phyloP scores from a whole-genome alignment of 1,140 invertebrate species.

The Ceratitis capitata region DNA sequence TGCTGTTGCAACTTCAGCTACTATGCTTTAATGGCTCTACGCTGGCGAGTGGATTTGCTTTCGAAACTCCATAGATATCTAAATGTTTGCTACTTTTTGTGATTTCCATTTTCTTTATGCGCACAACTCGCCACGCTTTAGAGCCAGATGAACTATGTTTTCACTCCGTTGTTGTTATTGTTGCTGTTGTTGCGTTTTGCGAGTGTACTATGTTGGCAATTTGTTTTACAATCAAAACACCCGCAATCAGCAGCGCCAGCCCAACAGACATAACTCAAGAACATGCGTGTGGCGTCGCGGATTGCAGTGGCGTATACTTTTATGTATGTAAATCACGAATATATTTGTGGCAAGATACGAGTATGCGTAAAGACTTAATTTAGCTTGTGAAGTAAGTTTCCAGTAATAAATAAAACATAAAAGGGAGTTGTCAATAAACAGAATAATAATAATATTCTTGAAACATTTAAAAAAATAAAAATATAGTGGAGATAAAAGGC shows the following conservation, averaged over 20 bases:
- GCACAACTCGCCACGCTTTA: background rate
- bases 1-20: background rate
- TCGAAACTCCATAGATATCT: background rate
- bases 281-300: background rate
- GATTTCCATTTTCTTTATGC: background rate
- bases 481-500: no score
- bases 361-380: no score
- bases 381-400: no score
- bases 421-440: no score
- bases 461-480: no score
- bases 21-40: background rate
- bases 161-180: background rate
- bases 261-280: background rate
- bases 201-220: conserved; percentile 10
- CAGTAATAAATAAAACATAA: no score
- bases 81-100: background rate
- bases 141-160: background rate
- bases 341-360: no score
- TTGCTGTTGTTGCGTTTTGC: background rate
- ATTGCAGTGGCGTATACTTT: background rate
- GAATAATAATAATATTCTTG: no score
- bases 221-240: conserved; percentile 32
- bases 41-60: background rate
- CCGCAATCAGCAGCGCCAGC: conserved; percentile 2
- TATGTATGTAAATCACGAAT: no score